Conservation (phyloP, 2,797 vertebrate genomes). For the Gallinago nigripennis region DNA sequence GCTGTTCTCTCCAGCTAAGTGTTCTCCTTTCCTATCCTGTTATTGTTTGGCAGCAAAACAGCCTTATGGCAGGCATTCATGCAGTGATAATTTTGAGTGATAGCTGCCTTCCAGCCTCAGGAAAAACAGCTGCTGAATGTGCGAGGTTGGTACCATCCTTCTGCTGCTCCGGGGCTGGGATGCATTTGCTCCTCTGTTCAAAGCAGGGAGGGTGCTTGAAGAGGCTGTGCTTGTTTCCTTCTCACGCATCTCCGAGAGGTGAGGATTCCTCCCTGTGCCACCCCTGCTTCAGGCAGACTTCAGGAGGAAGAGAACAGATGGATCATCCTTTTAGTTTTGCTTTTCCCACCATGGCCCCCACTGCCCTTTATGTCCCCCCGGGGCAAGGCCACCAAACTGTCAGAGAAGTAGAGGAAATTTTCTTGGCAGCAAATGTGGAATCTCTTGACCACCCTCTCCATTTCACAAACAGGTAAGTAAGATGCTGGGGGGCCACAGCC, state of each 20-base stretch:
- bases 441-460: not conserved
- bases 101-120: conserved; percentile 5
- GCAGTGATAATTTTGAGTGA: not conserved
- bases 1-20: not conserved
- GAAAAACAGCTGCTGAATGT: conserved; percentile 6
- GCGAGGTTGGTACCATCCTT: not conserved
- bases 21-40: not conserved
- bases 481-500: not conserved
- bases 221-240: not conserved
- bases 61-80: not conserved
- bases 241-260: rapidly evolving
- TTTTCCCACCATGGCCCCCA: rapidly evolving
- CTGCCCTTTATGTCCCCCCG: not conserved
- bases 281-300: not conserved
- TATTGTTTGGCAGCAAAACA: not conserved
- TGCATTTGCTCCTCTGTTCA: rapidly evolving
- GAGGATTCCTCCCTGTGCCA: not conserved
- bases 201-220: not conserved
- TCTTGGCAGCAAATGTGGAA: not conserved
- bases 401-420: not conserved
- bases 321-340: not conserved
- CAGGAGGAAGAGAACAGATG: no score
- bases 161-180: not conserved
- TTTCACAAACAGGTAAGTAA: not conserved
- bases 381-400: not conserved